Base-by-base conservation (phyloP, 2,113 vertebrate species). In the Ameiurus melas region DNA sequence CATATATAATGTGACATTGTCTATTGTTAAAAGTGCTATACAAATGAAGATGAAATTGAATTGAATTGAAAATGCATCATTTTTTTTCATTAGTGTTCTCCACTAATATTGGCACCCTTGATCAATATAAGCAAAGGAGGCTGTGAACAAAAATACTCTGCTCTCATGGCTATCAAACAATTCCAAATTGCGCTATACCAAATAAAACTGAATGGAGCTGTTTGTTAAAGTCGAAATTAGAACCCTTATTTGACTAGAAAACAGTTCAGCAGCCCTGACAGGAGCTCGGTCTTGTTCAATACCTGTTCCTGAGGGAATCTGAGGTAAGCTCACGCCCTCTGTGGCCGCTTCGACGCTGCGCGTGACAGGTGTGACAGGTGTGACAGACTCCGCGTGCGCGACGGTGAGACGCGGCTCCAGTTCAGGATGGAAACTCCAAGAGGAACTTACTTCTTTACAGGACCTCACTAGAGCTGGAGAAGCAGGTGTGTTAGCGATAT, bases 271-370 rank as follows among this genome's bases (percentile, higher is more conserved):
- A 64, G 0, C 25, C 5, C 66, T 68, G 66, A 30, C 3, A 68
- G 73, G 33, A 19, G 33, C 16, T 20, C 5, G 30, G 33, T 16
- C 73, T 25, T 47, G 20, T 13, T 47, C 2, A 5, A 75, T 96
- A 97, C 96, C 96, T 97, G 96, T 94, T 39, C 95, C 94, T 39
- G 8, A n/a, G 1, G 94, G 94, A 75, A 96, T 95, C 83, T 95
- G 95, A 13, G 96, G 96, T 89, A 97, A 89, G 36, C 95, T 93
- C 22, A 96, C 82, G 10, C 95, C 93, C 93, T 94, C 93, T 7
- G 96, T 96, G 62, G 95, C 94, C 5, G 95, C 94, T 92, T 96
- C 36, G 91, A 94, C 89, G 71, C 25, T 51, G 81, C 25, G 66
- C n/a, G 51, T 87, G 12, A 62, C 39, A 43, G 39, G 83, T 39